phyloP scores from a whole-genome alignment of 2,113 vertebrate genomes.

The Salvelinus alpinus region DNA sequence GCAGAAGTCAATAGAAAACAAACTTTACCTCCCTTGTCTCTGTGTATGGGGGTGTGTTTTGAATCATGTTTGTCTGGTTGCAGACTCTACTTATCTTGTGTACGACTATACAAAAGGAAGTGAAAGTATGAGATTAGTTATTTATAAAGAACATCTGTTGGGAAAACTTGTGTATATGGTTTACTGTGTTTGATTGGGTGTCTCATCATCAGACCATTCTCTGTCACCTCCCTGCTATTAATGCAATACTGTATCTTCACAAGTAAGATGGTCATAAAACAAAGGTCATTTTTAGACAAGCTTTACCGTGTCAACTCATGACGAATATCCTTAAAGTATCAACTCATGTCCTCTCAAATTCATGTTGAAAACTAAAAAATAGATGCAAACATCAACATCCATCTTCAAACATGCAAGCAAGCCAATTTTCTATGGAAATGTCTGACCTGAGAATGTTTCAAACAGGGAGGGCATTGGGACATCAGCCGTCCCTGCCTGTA shows the following conservation, averaged over 20 bases:
- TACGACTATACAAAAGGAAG: constrained; percentile 55
- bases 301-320: too few relatives aligned
- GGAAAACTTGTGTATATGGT: constrained; percentile 24
- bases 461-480: too few relatives aligned
- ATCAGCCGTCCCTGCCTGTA: constrained; percentile 20
- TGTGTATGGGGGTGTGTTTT: constrained; percentile 35
- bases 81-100: constrained; percentile 37
- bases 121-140: constrained; percentile 53
- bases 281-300: too few relatives aligned
- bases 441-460: too few relatives aligned
- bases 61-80: constrained; percentile 35
- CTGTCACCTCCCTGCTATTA: too few relatives aligned
- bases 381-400: too few relatives aligned
- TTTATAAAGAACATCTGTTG: constrained; percentile 69
- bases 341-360: too few relatives aligned
- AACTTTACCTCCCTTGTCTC: neutral
- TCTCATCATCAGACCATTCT: too few relatives aligned
- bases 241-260: too few relatives aligned
- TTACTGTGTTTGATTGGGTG: neutral
- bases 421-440: neutral
- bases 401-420: neutral
- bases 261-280: too few relatives aligned
- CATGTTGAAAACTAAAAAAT: too few relatives aligned
- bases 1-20: neutral
- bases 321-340: too few relatives aligned